Evolutionary conservation across 2,888 invertebrate species (phyloP), one percentile per base, ranked within the genome.

Genomic region (Epiblema foenella): DNA sequence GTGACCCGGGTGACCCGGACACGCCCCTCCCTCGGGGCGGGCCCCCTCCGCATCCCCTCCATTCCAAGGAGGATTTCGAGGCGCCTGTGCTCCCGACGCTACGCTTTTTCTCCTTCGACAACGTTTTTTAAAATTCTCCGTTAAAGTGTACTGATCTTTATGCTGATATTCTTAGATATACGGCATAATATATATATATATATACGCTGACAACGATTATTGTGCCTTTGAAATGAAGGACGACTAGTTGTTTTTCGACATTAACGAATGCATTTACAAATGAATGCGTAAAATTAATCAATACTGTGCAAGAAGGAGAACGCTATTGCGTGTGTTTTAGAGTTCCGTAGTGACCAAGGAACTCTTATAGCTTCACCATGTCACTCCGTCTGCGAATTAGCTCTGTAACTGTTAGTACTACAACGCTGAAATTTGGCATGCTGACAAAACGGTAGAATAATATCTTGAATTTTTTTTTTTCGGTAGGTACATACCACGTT

Each of bases 21-120:
- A 83, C 82, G 87, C 86, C 85, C 84, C 85, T 77, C 82, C 80
- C 75, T 77, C 75, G 81, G 87, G 91, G 90, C 89, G 89, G 85
- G 79, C 79, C 75, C 82, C 81, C 80, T 79, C 78, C 20, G 52
- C 20, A 64, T 64, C 64, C 64, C 64, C 52, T 20, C 78, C 79
- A 81, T 76, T 76, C 80, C 75, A 78, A 86, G 85, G 80, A 84
- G 79, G 77, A 77, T 78, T 78, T 77, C 80, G 82, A 86, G 83
- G 84, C 80, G 83, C 81, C 84, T 81, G 83, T 67, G 71, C 84
- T 79, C 80, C 77, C 73, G 79, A 79, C 78, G 81, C 80, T 81
- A 79, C 83, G 57, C 63, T 84, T 80, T 78, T 78, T 78, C 79
- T 77, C 71, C 57, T 60, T 67, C 66, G 62, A 57, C 67, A 39